Base-by-base conservation (phyloP, 2,797 vertebrate species). In the Microchirus variegatus region DNA sequence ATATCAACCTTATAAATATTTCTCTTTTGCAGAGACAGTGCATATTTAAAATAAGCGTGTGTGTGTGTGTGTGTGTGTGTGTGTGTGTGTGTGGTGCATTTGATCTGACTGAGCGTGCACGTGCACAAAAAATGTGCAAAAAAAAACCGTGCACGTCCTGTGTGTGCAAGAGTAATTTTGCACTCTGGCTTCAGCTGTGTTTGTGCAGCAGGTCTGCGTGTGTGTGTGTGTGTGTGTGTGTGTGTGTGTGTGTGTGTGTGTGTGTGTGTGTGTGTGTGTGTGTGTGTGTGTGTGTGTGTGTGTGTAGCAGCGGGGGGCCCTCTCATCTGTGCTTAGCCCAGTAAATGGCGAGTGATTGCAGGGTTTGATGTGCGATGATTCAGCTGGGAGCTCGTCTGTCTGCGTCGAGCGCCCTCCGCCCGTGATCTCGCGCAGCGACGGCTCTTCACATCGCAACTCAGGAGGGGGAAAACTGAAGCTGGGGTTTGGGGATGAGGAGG, bases 1-100 rank as follows among this genome's bases (percentile, higher is more conserved):
- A 82, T 78, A 84, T 87, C 81, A 80, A 70, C 68, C 82, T 86
- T 81, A 89, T 91, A 89, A 89, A 90, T 91, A 91, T 90, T 91
- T 90, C 89, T 75, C 88, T 90, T 89, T 91, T 78, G 75, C 83
- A 72, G 80, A 69, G 50, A 14, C 16, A 13, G 47, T 87, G 77
- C 78, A 88, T 87, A 86, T 89, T 89, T 86, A 70, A 90, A 78
- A 77, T 72, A 61, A 42, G 63, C 62, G 69, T 41, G 63, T 42
- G 69, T 64, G 69, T 44, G 51, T 54, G 57, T 41, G 14, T 40
- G 51, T 54, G 63, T 41, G 14, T 40, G 14, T 16, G 17, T 26
- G 26, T 69, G 70, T 59, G 63, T 37, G 66, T 61, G 68, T 45
- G 71, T 31, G 47, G 71, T 18, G 18, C 13, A 8, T 46, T 38